These are phyloP conservation scores for Muntiacus muntjak DNA, from an alignment of 2,113 vertebrate genomes.

Conservation along the genomic window DNA sequence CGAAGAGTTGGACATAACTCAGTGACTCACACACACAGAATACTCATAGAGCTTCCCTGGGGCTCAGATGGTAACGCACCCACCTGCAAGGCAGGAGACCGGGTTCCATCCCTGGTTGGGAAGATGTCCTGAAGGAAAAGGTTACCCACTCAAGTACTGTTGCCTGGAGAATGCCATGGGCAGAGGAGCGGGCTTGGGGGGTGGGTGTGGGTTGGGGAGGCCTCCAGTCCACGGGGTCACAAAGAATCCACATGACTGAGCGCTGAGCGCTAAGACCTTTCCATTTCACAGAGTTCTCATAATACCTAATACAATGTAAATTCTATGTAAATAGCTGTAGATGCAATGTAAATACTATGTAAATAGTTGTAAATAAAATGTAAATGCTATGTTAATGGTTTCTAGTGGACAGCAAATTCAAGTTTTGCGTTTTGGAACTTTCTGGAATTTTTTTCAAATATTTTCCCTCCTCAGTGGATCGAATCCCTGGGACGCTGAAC, in stretches of 20 bases:
- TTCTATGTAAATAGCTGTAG: background rate
- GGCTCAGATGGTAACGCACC: background rate
- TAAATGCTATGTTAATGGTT: background rate
- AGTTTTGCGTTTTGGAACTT: background rate
- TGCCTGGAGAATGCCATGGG: background rate
- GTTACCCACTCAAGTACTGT: background rate
- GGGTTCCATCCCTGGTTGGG: background rate
- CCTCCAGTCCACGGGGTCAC: background rate
- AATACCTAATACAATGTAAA: background rate
- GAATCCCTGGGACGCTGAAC: background rate
- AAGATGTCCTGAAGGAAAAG: background rate
- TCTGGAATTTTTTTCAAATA: background rate
- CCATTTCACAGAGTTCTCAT: background rate
- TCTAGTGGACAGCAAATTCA: background rate
- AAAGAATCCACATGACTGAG: background rate
- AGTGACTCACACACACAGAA: background rate
- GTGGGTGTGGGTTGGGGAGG: background rate
- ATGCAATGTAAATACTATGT: background rate
- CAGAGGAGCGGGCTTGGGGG: rapidly evolving
- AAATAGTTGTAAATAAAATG: background rate
- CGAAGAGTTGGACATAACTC: background rate
- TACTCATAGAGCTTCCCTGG: rapidly evolving
- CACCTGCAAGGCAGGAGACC: background rate
- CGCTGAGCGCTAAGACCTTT: background rate
- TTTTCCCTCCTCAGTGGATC: background rate